phyloP scores from a whole-genome alignment of 2,888 invertebrate genomes.

The Drosophila neutralis region DNA sequence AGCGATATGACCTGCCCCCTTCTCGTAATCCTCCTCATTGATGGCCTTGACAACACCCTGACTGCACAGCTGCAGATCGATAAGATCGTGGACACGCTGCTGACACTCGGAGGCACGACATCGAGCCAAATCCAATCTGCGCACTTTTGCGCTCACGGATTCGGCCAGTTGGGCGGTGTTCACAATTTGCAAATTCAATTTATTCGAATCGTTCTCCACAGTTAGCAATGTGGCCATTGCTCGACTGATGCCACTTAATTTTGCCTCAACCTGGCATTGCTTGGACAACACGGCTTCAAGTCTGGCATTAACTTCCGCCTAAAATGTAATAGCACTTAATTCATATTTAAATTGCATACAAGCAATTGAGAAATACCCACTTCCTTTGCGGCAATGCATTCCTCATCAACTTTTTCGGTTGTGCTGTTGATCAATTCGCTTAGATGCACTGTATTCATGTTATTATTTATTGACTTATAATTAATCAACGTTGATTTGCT shows the following conservation, averaged over 20 bases:
- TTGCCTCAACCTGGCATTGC: conserved; percentile 91
- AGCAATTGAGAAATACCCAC: conserved; percentile 45
- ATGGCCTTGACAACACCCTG: conserved; percentile 98
- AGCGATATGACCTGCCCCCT: conserved; percentile 97
- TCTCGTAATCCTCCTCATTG: conserved; percentile 97
- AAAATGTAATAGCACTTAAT: conserved; percentile 1
- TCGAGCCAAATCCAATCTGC: conserved; percentile 94
- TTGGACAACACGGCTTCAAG: conserved; percentile 90
- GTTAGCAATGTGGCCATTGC: conserved; percentile 92
- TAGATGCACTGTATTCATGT: conserved; percentile 34
- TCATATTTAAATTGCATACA: not conserved
- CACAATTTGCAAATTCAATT: conserved; percentile 93
- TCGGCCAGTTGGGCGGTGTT: conserved; percentile 95
- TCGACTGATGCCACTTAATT: conserved; percentile 92
- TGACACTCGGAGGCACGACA: conserved; percentile 97
- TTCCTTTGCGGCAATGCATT: conserved; percentile 73
- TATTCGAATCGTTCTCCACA: conserved; percentile 91
- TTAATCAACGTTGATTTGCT: conserved; percentile 3
- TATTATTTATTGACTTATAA: conserved; percentile 12
- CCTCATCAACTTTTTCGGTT: conserved; percentile 86
- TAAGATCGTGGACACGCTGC: conserved; percentile 95
- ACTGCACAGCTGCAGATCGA: conserved; percentile 97
- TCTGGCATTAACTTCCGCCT: conserved; percentile 90
- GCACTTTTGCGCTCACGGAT: conserved; percentile 97
- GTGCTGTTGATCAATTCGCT: conserved; percentile 75